Conservation (phyloP, 2,888 invertebrate genomes). For the Pollenia labialis region DNA sequence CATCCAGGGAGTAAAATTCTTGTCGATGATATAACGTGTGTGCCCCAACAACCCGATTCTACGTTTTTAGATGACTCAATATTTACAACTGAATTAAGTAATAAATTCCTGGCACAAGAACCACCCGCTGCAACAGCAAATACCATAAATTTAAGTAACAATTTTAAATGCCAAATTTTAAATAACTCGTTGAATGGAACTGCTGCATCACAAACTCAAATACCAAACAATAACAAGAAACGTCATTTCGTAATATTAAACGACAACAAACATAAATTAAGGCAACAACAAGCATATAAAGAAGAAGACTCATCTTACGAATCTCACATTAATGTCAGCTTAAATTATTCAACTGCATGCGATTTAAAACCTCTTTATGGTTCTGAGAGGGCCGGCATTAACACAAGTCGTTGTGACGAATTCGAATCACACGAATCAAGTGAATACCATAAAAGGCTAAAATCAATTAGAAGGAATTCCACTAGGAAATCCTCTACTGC, state of each 20-base stretch:
- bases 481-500: constrained; percentile 2
- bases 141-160: constrained; percentile 24
- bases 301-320: constrained; percentile 1
- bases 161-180: constrained; percentile 48
- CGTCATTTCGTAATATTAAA: constrained; percentile 7
- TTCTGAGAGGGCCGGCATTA: not conserved
- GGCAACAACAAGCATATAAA: constrained; percentile 5
- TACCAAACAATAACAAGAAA: constrained; percentile 28
- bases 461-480: constrained; percentile 43
- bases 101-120: not conserved
- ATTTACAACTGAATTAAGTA: not conserved
- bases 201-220: constrained; percentile 3
- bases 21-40: not conserved
- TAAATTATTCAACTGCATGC: not conserved
- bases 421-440: constrained; percentile 3
- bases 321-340: not conserved
- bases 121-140: not conserved
- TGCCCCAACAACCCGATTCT: not conserved
- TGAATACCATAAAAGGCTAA: constrained; percentile 23
- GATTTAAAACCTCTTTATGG: not conserved
- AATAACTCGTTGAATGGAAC: constrained; percentile 20
- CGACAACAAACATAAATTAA: constrained; percentile 26
- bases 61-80: constrained; percentile 14
- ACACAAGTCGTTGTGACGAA: constrained; percentile 12
- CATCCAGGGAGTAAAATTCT: not conserved